Percentiles rank a stretch among this genome's conserved stretches.
phyloP scores from a whole-genome alignment of 2,888 invertebrate species.

The Drosophila cracens region DNA sequence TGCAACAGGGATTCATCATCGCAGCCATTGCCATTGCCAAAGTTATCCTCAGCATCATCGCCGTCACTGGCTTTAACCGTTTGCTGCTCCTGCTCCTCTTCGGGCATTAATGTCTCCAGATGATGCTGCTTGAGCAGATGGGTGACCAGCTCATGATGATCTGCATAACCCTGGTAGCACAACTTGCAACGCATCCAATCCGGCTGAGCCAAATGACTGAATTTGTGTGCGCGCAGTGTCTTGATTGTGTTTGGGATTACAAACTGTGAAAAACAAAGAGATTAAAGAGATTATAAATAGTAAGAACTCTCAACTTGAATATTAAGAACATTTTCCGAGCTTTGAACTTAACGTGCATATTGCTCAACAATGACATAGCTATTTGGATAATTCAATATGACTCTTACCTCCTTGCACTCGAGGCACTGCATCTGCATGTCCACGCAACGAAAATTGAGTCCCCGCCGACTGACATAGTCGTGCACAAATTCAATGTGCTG shows the following conservation, averaged over 20 bases:
- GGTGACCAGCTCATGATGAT: slow-evolving; percentile 64
- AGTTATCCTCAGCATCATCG: slow-evolving; percentile 43
- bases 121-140: slow-evolving; percentile 75
- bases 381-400: not conserved
- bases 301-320: not conserved
- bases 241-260: slow-evolving; percentile 71
- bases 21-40: slow-evolving; percentile 30
- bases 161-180: slow-evolving; percentile 71
- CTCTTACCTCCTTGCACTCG: slow-evolving; percentile 73
- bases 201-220: slow-evolving; percentile 74
- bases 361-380: not conserved
- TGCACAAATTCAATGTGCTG: slow-evolving; percentile 82
- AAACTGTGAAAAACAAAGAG: slow-evolving; percentile 46
- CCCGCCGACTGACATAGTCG: slow-evolving; percentile 75
- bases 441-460: slow-evolving; percentile 76
- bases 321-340: not conserved
- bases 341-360: not conserved
- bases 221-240: slow-evolving; percentile 77
- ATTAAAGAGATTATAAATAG: not conserved
- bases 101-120: slow-evolving; percentile 58
- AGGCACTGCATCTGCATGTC: slow-evolving; percentile 78
- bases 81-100: slow-evolving; percentile 28
- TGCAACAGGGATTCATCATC: slow-evolving; percentile 53
- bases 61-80: not conserved
- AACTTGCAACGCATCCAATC: slow-evolving; percentile 82